Evolutionary conservation across 2,113 vertebrate species (phyloP).

Genomic region (Periophthalmodon schlosseri): DNA sequence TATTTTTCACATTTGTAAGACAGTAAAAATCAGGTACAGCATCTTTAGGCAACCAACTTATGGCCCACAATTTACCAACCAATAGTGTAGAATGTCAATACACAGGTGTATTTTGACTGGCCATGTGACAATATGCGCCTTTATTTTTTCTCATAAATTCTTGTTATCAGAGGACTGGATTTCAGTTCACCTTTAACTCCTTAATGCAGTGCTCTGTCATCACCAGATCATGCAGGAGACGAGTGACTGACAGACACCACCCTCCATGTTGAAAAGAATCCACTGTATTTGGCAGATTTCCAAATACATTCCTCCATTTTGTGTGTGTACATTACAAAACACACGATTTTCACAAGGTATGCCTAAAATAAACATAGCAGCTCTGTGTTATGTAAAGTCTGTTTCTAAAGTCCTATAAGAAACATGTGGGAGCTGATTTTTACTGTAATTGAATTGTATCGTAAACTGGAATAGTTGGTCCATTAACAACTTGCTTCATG

Average conservation of each 20-base stretch:
- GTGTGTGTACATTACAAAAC: no score
- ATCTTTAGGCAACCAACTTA: no score
- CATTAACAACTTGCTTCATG: no score
- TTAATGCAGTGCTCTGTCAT: slow-evolving; percentile 53
- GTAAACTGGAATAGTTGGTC: no score
- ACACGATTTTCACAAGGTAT: slow-evolving; percentile 18
- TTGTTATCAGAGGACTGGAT: slow-evolving; percentile 17
- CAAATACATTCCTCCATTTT: slow-evolving; percentile 62
- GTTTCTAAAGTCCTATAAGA: background rate
- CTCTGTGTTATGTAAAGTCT: background rate
- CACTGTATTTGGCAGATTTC: slow-evolving; percentile 53
- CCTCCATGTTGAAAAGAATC: slow-evolving; percentile 47
- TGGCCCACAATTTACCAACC: no score
- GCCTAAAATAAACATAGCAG: slow-evolving; percentile 20
- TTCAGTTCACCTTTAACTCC: slow-evolving; percentile 58
- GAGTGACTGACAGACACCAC: slow-evolving; percentile 68
- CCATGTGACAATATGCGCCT: background rate
- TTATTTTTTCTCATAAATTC: background rate
- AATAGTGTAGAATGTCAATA: background rate
- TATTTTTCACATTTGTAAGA: no score
- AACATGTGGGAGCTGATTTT: background rate
- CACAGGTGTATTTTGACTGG: background rate
- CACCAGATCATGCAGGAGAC: slow-evolving; percentile 61
- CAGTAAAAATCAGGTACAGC: no score
- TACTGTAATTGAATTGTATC: background rate